Conservation (phyloP, 2,888 invertebrate genomes). For the Biston stratarius region DNA sequence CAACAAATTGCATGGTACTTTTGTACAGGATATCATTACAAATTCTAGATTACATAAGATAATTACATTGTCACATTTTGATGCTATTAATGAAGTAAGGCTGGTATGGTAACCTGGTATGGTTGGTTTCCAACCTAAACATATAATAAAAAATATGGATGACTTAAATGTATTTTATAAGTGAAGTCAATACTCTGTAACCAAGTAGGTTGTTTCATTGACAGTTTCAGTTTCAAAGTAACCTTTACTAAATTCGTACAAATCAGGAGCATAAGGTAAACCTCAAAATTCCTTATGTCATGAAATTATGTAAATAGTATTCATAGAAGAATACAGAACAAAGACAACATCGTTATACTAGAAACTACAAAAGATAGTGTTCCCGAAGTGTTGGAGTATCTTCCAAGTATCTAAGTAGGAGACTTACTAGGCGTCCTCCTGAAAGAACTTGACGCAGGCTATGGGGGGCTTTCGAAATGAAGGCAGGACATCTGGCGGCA, state of each 20-base stretch:
- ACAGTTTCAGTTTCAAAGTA: background rate
- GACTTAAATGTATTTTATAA: too few species aligned
- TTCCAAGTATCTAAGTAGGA: background rate
- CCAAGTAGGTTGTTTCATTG: too few species aligned
- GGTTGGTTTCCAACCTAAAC: too few species aligned
- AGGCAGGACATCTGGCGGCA: slow-evolving; percentile 89
- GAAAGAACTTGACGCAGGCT: slow-evolving; percentile 94
- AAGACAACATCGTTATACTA: slow-evolving; percentile 42
- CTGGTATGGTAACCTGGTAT: too few species aligned
- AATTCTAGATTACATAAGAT: slow-evolving; percentile 1
- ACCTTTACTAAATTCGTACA: slow-evolving; percentile 6
- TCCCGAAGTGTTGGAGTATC: background rate
- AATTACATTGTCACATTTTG: background rate
- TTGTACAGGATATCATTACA: background rate
- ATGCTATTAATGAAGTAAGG: too few species aligned
- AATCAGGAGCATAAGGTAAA: slow-evolving; percentile 6
- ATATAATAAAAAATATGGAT: too few species aligned
- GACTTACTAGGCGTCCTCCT: slow-evolving; percentile 93
- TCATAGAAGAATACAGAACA: slow-evolving; percentile 42
- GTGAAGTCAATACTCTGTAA: too few species aligned
- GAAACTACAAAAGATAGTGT: background rate
- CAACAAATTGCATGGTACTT: background rate
- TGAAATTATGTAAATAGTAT: slow-evolving; percentile 56
- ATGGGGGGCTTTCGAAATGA: slow-evolving; percentile 91
- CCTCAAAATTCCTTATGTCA: slow-evolving; percentile 23